Base-by-base conservation (phyloP, 1,140 invertebrate genomes). In the Cydia fagiglandana region DNA sequence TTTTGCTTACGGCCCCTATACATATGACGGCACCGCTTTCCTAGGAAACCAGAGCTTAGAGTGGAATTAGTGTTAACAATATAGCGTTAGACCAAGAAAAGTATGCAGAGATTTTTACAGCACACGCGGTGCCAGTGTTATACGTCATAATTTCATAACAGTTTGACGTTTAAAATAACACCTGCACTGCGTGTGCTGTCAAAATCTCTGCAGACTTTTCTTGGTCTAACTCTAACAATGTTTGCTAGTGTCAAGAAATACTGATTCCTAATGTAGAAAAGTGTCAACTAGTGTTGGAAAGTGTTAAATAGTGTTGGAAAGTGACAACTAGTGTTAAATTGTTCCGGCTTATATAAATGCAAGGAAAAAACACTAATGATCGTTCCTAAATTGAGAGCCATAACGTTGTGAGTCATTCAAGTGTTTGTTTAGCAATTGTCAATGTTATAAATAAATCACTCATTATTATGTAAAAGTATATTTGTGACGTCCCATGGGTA, bases 331-430 rank as follows among this genome's bases (percentile, higher is more conserved):
- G 38, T 41, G 38, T 41, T 7, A 41, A 41, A 41, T 41, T 41
- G 9, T 41, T 41, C 10, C 6, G n/a, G 56, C n/a, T 61, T 7
- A 15, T 24, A 15, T 9, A 61, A 61, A 17, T 10, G 56, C 7
- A 9, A 41, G 9, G 38, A 41, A 17, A 17, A 64, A 64, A 9
- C 56, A 24, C 20, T 61, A 64, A 64, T 10, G 24, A 30, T 64
- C 64, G 64, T 64, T 64, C 64, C 64, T 64, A 64, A 13, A 30
- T 17, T 64, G 28, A 9, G 64, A 64, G 64, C 64, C 64, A 64
- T 64, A 30, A 28, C 13, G 24, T 64, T 30, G 2, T n/a, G 28
- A 64, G 64, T 64, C 64, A 64, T 64, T 24, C n/a, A 64, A 64
- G 9, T 64, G 10, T 28, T 64, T 64, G 24, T 64, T 30, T 24